These are phyloP conservation scores for Tetragonula clypearis DNA, from an alignment of 1,140 invertebrate genomes.

Conservation along the genomic window DNA sequence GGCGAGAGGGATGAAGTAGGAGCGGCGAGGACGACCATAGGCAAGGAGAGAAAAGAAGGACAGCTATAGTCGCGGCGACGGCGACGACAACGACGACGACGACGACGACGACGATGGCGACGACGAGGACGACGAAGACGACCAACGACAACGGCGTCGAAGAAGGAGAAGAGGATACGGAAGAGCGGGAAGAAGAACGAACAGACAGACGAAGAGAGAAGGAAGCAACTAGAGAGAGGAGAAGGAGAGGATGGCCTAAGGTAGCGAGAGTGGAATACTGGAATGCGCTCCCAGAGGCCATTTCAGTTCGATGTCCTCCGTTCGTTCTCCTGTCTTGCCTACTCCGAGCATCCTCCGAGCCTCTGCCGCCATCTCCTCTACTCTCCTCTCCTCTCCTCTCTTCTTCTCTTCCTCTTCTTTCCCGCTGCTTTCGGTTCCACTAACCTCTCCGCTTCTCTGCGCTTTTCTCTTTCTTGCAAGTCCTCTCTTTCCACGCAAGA, in stretches of 20 bases:
- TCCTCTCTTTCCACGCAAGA: slow-evolving; percentile 21
- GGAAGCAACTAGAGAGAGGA: slow-evolving; percentile 32
- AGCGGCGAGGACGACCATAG: slow-evolving; percentile 17
- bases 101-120: neutral
- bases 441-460: slow-evolving; percentile 13
- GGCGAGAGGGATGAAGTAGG: slow-evolving; percentile 55
- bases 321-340: slow-evolving; percentile 70
- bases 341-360: slow-evolving; percentile 56
- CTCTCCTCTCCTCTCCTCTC: slow-evolving; percentile 29
- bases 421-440: slow-evolving; percentile 33
- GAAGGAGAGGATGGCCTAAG: slow-evolving; percentile 65
- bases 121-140: neutral
- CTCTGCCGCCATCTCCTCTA: slow-evolving; percentile 41
- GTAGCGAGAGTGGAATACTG: slow-evolving; percentile 78
- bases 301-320: slow-evolving; percentile 82
- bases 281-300: slow-evolving; percentile 77
- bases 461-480: neutral
- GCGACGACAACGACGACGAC: neutral
- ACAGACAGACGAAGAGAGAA: slow-evolving; percentile 28
- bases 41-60: neutral
- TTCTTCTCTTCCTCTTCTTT: slow-evolving; percentile 38
- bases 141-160: slow-evolving; percentile 18
- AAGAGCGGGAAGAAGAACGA: slow-evolving; percentile 21
- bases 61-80: neutral
- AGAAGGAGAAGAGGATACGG: slow-evolving; percentile 41